Evolutionary conservation across 1,140 invertebrate species (phyloP).

Genomic region (Drosophila sucinea): DNA sequence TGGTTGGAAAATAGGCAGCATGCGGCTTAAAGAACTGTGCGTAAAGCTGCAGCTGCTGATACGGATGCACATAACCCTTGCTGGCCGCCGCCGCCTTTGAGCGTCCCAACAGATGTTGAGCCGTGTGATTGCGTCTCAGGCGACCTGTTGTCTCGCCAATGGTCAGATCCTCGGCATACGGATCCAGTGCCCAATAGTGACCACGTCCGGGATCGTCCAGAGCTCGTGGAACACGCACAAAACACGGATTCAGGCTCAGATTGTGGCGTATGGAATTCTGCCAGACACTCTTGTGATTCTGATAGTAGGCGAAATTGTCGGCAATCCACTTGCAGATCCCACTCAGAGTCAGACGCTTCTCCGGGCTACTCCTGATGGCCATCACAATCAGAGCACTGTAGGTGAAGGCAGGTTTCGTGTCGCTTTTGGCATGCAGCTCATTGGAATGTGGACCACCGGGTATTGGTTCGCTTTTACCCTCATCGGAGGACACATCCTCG

Average conservation of each 20-base stretch:
- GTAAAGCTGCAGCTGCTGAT: constrained; percentile 44
- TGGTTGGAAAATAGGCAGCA: constrained; percentile 59
- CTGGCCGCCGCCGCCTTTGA: constrained; percentile 25
- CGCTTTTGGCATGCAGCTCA: background rate
- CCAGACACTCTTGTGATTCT: constrained; percentile 97
- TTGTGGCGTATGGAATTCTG: constrained; percentile 99
- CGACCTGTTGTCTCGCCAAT: constrained; percentile 73
- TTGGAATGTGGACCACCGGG: background rate
- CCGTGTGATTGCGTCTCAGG: constrained; percentile 49
- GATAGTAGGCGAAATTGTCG: constrained; percentile 93
- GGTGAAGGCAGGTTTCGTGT: constrained; percentile 91
- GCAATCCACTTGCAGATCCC: constrained; percentile 95
- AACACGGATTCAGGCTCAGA: constrained; percentile 84
- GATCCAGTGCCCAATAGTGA: constrained; percentile 75
- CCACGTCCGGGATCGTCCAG: constrained; percentile 73
- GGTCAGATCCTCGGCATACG: constrained; percentile 71
- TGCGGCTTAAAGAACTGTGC: constrained; percentile 48
- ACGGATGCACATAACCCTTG: constrained; percentile 42
- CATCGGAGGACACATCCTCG: constrained; percentile 52
- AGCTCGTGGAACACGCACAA: constrained; percentile 67
- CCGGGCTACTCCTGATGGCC: constrained; percentile 96
- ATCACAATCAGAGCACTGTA: constrained; percentile 98
- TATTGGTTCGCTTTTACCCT: constrained; percentile 11
- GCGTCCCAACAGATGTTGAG: constrained; percentile 24
- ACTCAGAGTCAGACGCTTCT: constrained; percentile 92